A percentile compares a stretch with the other conserved stretches of the same genome.
Conservation (phyloP, 2,113 vertebrate species). For the Upupa epops region DNA sequence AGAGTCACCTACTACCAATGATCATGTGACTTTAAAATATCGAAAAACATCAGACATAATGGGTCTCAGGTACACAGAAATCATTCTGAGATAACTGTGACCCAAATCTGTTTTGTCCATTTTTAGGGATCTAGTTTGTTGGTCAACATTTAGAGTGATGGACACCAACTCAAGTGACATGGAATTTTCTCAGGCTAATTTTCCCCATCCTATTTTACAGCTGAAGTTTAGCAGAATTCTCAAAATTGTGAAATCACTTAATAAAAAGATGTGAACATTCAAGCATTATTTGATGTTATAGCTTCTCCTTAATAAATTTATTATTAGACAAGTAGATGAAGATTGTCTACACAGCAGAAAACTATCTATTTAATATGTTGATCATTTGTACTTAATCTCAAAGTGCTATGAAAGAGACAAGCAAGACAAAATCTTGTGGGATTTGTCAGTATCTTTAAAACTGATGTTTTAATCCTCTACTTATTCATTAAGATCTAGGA, state of each 20-base stretch:
- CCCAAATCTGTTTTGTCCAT: neutral
- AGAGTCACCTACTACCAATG: neutral
- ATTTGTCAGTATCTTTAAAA: neutral
- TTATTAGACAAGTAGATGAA: neutral
- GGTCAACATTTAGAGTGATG: neutral
- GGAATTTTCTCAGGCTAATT: neutral
- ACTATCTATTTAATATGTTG: constrained; percentile 34
- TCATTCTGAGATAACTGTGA: neutral
- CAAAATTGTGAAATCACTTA: neutral
- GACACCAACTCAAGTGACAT: neutral
- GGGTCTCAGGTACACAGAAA: neutral
- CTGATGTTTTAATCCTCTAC: neutral
- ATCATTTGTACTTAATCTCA: neutral
- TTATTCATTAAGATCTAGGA: neutral
- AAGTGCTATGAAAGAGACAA: neutral
- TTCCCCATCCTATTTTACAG: neutral
- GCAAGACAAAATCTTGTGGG: neutral
- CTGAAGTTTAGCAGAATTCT: neutral
- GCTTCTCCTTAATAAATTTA: neutral
- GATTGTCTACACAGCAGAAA: neutral
- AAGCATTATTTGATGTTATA: neutral
- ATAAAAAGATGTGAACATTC: neutral
- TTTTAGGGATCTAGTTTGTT: neutral
- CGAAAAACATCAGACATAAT: neutral
- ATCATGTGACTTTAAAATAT: neutral